These are phyloP conservation scores for Laupala kohalensis DNA, from an alignment of 1,140 invertebrate species.

Conservation along the genomic window DNA sequence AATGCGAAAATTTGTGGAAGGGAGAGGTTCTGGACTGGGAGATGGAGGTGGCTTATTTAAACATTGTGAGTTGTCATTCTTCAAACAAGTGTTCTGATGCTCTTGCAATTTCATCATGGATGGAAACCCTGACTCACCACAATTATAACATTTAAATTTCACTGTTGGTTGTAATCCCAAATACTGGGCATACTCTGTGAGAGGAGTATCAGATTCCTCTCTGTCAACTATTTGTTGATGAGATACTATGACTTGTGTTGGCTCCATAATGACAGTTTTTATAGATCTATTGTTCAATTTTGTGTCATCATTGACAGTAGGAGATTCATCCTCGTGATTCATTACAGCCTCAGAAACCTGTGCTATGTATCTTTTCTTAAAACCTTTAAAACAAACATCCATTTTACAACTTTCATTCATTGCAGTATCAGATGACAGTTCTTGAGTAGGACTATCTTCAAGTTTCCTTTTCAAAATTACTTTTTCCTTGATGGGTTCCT, in stretches of 20 bases:
- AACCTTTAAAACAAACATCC: slow-evolving; percentile 15
- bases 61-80: slow-evolving; percentile 1
- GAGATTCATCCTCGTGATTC: background rate
- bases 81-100: slow-evolving; percentile 41
- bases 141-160: slow-evolving; percentile 52
- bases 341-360: background rate
- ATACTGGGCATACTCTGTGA: slow-evolving; percentile 51
- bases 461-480: background rate
- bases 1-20: slow-evolving; percentile 41
- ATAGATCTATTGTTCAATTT: background rate
- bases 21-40: slow-evolving; percentile 10
- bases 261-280: background rate
- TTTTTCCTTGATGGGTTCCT: background rate
- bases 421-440: background rate
- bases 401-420: background rate
- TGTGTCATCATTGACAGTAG: background rate
- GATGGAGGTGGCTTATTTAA: slow-evolving; percentile 1
- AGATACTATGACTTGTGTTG: background rate
- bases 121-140: slow-evolving; percentile 40
- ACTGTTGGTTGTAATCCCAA: slow-evolving; percentile 52
- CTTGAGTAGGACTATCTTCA: background rate
- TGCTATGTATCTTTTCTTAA: slow-evolving; percentile 14
- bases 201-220: slow-evolving; percentile 3
- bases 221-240: slow-evolving; percentile 4
- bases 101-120: slow-evolving; percentile 42